phyloP scores from a whole-genome alignment of 1,140 invertebrate species.

The Andricus grossulariae region DNA sequence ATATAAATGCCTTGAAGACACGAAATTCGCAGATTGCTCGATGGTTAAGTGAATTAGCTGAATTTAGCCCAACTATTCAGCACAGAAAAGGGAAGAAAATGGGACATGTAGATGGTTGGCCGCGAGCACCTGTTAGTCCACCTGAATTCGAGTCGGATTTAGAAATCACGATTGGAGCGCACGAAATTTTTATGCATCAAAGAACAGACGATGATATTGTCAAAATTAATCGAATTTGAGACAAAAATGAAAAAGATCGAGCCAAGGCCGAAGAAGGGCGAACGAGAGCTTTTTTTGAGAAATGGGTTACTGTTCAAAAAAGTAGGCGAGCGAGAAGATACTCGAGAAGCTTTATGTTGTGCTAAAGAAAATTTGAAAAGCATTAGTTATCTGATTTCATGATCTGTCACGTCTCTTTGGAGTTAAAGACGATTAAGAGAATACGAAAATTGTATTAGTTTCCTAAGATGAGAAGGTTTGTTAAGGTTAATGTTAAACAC shows the following conservation, averaged over 20 bases:
- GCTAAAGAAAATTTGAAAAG: neutral
- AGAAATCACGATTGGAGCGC: neutral
- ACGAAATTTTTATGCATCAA: constrained; percentile 32
- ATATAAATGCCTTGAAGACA: no score
- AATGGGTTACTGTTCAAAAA: neutral
- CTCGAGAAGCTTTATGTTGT: neutral
- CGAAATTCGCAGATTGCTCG: no score
- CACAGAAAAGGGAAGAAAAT: neutral
- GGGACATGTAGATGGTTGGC: no score
- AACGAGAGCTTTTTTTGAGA: neutral
- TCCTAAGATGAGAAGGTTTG: no score
- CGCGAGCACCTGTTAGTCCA: neutral
- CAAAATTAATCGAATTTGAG: neutral
- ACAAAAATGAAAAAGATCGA: neutral
- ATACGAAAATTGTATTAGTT: neutral
- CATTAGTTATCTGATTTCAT: neutral
- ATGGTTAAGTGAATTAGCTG: no score
- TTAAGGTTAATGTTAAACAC: no score
- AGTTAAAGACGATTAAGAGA: constrained; percentile 1
- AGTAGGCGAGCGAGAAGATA: neutral
- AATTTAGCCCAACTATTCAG: neutral
- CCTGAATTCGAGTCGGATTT: neutral
- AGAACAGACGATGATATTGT: neutral
- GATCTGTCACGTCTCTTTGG: constrained; percentile 2
- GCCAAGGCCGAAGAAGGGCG: neutral